Base-by-base conservation (phyloP, 2,113 vertebrate genomes). In the Paracanthobrama guichenoti region DNA sequence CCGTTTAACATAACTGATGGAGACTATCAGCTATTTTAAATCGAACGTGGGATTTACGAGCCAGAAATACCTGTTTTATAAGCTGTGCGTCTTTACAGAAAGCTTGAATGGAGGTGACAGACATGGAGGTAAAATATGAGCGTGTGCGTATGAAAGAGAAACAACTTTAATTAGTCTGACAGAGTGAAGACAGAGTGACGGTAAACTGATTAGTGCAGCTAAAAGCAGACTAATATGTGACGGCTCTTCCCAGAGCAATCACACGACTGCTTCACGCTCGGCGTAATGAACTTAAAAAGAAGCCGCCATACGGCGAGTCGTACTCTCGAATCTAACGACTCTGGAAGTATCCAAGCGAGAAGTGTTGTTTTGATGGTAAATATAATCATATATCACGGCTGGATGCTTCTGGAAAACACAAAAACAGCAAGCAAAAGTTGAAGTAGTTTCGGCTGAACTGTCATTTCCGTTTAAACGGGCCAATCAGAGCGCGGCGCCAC, bases 211-310 rank as follows among this genome's bases (percentile, higher is more conserved):
- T 82, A 82, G 79, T 13, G 79, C 18, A 3, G 44, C 78, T 80
- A 50, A 67, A 80, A 80, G 78, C 60, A 50, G 42, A 31, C 24
- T 22, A 67, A 67, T 26, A 31, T 10, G 20, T 14, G 24, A 1
- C 79, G 46, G 64, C 79, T 81, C 79, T 10, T 69, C 46, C 12
- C 42, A 71, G 66, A 83, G 76, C 87, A 46, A 86, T 86, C 87
- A 75, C 77, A 75, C 64, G 6, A 24, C 64, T 7, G 16, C 50
- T 53, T 53, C 50, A 20, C 50, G 50, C 50, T 81, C 18, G 31
- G 64, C 2, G 5, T 35, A 57, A 71, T 16, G 3, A 42, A 71
- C 78, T 31, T 44, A 13, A 44, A 22, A 26, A 59, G 18, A 20
- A 53, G 50, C 50, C 50, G 18, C 20, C 50, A 53, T 53, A 18